A percentile compares a stretch with the other conserved stretches of the same genome.
Conservation (phyloP, 1,140 invertebrate species). For the Drosophila dunni region DNA sequence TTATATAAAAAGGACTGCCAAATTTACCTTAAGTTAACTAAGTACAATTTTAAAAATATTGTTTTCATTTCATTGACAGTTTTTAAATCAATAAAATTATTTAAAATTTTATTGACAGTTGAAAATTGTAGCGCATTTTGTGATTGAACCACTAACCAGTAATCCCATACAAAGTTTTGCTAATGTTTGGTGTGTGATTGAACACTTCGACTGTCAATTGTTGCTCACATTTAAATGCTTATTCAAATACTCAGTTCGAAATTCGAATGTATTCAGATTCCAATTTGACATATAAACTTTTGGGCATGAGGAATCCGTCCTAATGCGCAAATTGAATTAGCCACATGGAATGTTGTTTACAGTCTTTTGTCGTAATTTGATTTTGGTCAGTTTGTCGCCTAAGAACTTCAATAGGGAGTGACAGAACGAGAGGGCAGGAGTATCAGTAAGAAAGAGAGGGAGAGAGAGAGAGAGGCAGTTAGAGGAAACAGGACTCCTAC, state of each 20-base stretch:
- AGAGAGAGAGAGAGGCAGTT: neutral
- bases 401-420: neutral
- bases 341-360: slow-evolving; percentile 36
- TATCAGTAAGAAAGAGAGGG: too few species aligned
- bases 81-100: neutral
- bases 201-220: slow-evolving; percentile 61
- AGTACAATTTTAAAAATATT: too few species aligned
- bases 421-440: neutral
- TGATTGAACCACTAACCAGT: too few species aligned
- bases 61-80: too few species aligned
- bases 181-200: slow-evolving; percentile 59
- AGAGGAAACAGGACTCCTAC: neutral
- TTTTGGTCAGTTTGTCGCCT: slow-evolving; percentile 43
- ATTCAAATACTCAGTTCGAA: slow-evolving; percentile 28
- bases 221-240: slow-evolving; percentile 15
- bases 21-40: too few species aligned
- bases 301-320: slow-evolving; percentile 14
- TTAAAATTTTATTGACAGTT: neutral
- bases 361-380: slow-evolving; percentile 50
- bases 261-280: slow-evolving; percentile 6
- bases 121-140: too few species aligned
- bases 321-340: slow-evolving; percentile 76
- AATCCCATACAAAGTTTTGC: neutral
- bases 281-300: slow-evolving; percentile 1
- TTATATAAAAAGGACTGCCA: too few species aligned